Conservation (phyloP, 2,888 invertebrate species). For the Stramonita haemastoma region DNA sequence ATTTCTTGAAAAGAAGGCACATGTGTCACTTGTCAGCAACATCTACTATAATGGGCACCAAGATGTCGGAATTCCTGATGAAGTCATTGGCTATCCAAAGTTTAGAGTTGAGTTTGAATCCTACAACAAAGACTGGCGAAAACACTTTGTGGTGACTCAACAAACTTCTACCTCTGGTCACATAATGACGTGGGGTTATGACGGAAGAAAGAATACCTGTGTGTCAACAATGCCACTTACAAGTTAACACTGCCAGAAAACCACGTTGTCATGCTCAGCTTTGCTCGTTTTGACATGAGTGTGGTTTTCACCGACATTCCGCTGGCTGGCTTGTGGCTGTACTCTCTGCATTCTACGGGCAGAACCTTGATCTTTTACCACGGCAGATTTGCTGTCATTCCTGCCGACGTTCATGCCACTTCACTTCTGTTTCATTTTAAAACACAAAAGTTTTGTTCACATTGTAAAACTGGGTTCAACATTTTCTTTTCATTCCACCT, state of each 20-base stretch:
- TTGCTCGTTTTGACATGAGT: conserved; percentile 6
- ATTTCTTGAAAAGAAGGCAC: not conserved
- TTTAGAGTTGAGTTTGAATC: conserved; percentile 11
- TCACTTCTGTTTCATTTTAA: conserved; percentile 26
- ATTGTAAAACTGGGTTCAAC: not conserved
- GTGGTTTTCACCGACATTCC: not conserved
- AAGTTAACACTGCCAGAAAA: not conserved
- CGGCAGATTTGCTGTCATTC: not conserved
- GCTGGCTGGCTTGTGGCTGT: not conserved
- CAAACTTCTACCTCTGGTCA: not conserved
- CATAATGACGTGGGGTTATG: conserved; percentile 4
- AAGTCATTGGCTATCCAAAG: not conserved
- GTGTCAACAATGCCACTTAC: not conserved
- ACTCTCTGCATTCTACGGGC: not conserved
- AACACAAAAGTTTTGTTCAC: not conserved
- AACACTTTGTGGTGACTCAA: not conserved
- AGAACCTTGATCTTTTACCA: not conserved
- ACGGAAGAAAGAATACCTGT: not conserved
- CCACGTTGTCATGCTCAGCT: conserved; percentile 15
- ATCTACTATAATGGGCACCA: not conserved
- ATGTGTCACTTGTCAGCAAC: not conserved
- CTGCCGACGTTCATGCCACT: not conserved
- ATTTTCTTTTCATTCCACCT: conserved; percentile 4
- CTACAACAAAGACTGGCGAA: conserved; percentile 1
- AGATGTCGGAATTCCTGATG: not conserved